These are phyloP conservation scores for Amphimallon solstitiale DNA, from an alignment of 2,888 invertebrate species.

Conservation along the genomic window DNA sequence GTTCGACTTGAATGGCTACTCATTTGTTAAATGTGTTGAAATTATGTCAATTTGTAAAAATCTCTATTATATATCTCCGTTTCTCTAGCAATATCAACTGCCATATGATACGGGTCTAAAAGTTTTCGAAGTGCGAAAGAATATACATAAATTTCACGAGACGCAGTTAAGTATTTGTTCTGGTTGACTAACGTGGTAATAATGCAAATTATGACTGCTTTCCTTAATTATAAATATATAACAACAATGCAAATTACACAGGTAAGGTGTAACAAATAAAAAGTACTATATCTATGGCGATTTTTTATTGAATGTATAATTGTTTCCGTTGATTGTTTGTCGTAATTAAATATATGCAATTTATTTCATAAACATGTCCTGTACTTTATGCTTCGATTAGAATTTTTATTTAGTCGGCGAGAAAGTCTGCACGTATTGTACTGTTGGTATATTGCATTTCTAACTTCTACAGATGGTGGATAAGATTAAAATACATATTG, in stretches of 20 bases:
- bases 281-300: too few relatives aligned
- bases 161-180: constrained; percentile 1
- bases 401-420: too few relatives aligned
- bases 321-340: too few relatives aligned
- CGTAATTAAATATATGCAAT: too few relatives aligned
- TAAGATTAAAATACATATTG: too few relatives aligned
- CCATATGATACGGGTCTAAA: not conserved
- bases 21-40: constrained; percentile 27
- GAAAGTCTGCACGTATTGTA: too few relatives aligned
- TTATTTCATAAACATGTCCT: too few relatives aligned
- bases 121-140: constrained; percentile 4
- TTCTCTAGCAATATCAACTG: constrained; percentile 1
- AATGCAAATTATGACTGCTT: constrained; percentile 17
- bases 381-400: too few relatives aligned
- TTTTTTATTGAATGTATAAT: too few relatives aligned
- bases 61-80: constrained; percentile 7
- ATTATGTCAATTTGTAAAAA: constrained; percentile 26
- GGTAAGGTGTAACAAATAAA: not conserved
- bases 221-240: constrained; percentile 8
- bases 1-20: constrained; percentile 26
- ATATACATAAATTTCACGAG: constrained; percentile 10
- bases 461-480: too few relatives aligned
- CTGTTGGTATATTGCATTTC: too few relatives aligned
- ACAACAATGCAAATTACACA: constrained; percentile 1
- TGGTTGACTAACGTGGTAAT: not conserved